Base-by-base conservation (phyloP, 2,797 vertebrate species). In the Amniataba percoides region DNA sequence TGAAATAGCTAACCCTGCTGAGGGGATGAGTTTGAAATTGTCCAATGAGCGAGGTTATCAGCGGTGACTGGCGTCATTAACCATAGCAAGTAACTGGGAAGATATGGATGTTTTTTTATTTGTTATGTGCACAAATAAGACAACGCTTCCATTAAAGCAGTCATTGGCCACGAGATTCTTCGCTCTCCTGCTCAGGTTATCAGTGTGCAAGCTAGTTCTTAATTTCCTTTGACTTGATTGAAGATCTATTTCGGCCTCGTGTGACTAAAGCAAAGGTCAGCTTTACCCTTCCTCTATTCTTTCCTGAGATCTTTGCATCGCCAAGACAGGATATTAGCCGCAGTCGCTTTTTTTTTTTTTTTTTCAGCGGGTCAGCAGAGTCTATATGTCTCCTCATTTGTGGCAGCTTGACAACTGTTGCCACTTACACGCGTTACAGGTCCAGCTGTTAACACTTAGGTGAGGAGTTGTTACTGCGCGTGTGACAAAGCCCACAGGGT, bases 391-490 rank as follows among this genome's bases (percentile, higher is more conserved):
- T 67, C 49, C 23, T 71, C 40, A 7, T 69, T 63, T 85, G 75
- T 80, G 77, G 84, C 81, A 80, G 48, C 10, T 34, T 86, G 80
- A 80, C 80, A 83, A 71, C 64, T 59, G 55, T 52, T 59, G 45
- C 19, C 59, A 53, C 43, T 72, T 60, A 36, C 13, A 19, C 27
- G 19, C 58, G 34, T 53, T 39, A 68, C 34, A 53, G 9, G 56
- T 63, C 48, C 63, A 21, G 31, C 74, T 82, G 71, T 78, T 56
- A 75, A 77, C 75, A 52, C 62, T 57, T 57, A 36, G n/a, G 21
- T 62, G 63, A 13, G 3, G 40, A 74, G 61, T 34, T 74, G 42
- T 69, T 23, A 12, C 23, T 52, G 14, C 43, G 42, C n/a, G 62
- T 25, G 65, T 10, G 60, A 49, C 48, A 77, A 56, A 77, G 25